These are phyloP conservation scores for Laodelphax striatellus DNA, from an alignment of 1,140 invertebrate genomes.

Conservation along the genomic window DNA sequence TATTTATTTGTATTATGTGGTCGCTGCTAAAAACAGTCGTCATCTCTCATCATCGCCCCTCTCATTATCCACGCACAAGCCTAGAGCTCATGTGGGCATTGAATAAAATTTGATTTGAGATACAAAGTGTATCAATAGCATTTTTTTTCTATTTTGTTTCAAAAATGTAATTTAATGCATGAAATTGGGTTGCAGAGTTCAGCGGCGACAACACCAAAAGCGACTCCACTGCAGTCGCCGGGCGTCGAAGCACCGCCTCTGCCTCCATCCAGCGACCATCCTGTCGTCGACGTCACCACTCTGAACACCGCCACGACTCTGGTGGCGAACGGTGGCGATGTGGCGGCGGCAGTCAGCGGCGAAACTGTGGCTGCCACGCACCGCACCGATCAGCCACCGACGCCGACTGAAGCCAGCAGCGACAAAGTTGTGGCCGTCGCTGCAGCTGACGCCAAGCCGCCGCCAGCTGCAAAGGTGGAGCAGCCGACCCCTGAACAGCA, in stretches of 20 bases:
- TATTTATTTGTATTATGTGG: no score
- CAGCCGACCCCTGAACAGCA: neutral
- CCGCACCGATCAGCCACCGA: conserved; percentile 1
- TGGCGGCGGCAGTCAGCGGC: conserved; percentile 14
- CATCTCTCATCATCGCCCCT: no score
- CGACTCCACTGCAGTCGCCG: conserved; percentile 43
- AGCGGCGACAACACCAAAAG: conserved; percentile 32
- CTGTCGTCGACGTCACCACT: neutral
- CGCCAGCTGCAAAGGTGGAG: conserved; percentile 13
- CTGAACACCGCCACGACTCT: conserved; percentile 9
- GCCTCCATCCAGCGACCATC: neutral
- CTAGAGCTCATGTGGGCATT: no score
- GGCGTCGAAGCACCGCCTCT: conserved; percentile 33
- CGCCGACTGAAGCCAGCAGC: neutral
- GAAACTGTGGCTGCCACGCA: conserved; percentile 21
- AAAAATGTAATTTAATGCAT: no score
- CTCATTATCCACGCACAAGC: no score
- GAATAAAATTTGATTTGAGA: no score
- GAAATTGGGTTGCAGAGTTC: conserved; percentile 19
- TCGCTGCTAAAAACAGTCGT: no score
- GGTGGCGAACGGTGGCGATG: conserved; percentile 14
- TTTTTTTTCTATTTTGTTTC: no score
- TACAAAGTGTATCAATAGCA: no score
- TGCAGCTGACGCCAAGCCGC: neutral
- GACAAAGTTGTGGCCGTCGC: no score